Percentiles rank a stretch among this genome's conserved stretches.
phyloP scores from a whole-genome alignment of 1,140 invertebrate genomes.

The Batillaria attramentaria region DNA sequence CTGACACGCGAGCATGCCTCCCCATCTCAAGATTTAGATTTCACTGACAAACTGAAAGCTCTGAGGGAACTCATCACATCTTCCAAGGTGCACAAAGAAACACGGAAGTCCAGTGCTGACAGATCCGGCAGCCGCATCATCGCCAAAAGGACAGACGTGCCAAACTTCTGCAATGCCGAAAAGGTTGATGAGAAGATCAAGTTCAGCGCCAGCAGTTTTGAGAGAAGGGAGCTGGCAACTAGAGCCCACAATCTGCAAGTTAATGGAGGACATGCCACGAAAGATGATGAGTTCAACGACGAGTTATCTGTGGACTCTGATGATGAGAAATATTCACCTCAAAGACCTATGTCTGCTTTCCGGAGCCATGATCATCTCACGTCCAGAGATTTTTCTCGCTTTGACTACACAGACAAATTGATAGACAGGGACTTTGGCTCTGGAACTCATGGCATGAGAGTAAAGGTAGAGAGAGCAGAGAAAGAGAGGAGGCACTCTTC shows the following conservation, averaged over 20 bases:
- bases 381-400: conserved; percentile 16
- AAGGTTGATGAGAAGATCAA: conserved; percentile 9
- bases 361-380: conserved; percentile 12
- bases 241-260: no score
- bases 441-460: no score
- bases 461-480: no score
- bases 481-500: no score
- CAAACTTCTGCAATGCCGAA: background rate
- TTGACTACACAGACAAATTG: no score
- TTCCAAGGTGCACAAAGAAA: background rate
- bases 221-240: conserved; percentile 3
- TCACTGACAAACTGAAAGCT: conserved; percentile 27
- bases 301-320: background rate
- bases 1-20: background rate
- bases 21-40: conserved; percentile 19
- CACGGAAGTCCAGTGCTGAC: background rate
- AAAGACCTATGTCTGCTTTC: background rate
- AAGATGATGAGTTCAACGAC: background rate
- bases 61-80: conserved; percentile 21
- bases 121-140: conserved; percentile 5
- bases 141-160: background rate
- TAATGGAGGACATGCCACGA: background rate
- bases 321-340: background rate
- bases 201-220: conserved; percentile 21
- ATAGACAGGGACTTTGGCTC: no score